These are phyloP conservation scores for Enoplolaimus lenunculus DNA, from an alignment of 2,888 invertebrate genomes.

Conservation along the genomic window DNA sequence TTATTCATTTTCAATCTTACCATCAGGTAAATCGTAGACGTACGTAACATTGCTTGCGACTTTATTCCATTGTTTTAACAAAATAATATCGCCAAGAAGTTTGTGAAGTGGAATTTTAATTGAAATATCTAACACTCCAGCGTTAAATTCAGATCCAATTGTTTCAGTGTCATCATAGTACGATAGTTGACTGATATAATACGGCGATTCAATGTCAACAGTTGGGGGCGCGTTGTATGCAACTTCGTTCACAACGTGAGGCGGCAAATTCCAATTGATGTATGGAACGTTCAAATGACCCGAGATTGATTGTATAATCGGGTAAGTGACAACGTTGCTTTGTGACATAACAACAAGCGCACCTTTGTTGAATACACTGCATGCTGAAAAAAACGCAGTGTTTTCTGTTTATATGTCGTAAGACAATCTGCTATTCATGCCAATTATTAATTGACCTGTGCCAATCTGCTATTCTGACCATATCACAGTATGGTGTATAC, in stretches of 20 bases:
- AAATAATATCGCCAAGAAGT: not conserved
- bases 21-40: not conserved
- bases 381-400: not conserved
- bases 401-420: too few relatives aligned
- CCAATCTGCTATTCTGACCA: too few relatives aligned
- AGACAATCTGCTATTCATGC: too few relatives aligned
- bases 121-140: not conserved
- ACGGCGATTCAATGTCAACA: not conserved
- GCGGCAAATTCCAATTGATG: not conserved
- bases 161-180: not conserved
- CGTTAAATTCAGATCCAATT: too few relatives aligned
- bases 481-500: too few relatives aligned
- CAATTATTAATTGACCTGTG: too few relatives aligned
- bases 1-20: not conserved
- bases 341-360: not conserved
- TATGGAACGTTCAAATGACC: not conserved
- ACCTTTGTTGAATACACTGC: not conserved
- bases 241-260: not conserved
- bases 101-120: not conserved
- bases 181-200: not conserved
- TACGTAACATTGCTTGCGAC: not conserved
- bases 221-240: not conserved
- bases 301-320: not conserved
- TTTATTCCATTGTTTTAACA: not conserved
- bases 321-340: not conserved